Percentiles rank a stretch among this genome's conserved stretches.
Conservation (phyloP, 2,797 vertebrate genomes). For the Betta splendens region DNA sequence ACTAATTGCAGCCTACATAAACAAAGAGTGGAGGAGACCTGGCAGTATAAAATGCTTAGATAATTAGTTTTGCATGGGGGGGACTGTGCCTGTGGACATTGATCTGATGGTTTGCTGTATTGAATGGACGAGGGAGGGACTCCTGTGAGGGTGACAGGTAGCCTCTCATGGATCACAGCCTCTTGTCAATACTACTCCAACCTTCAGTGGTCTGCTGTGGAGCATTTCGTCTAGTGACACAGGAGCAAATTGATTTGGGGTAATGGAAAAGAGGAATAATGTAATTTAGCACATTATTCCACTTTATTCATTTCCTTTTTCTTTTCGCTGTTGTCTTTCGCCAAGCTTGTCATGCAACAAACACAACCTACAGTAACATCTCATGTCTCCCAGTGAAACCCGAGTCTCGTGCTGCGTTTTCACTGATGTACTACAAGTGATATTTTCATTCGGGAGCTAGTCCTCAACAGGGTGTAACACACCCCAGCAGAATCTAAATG, state of each 20-base stretch:
- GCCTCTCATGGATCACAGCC: slow-evolving; percentile 80
- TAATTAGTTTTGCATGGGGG: slow-evolving; percentile 82
- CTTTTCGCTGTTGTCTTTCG: slow-evolving; percentile 19
- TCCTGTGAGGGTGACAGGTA: slow-evolving; percentile 75
- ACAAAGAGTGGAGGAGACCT: slow-evolving; percentile 74
- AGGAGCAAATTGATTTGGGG: slow-evolving; percentile 70
- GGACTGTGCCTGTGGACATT: slow-evolving; percentile 70
- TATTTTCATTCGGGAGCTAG: slow-evolving; percentile 8
- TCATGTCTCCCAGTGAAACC: neutral
- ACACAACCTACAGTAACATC: slow-evolving; percentile 4
- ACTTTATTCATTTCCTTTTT: slow-evolving; percentile 18
- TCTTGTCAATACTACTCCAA: slow-evolving; percentile 67
- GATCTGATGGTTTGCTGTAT: slow-evolving; percentile 77
- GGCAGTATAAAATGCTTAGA: slow-evolving; percentile 76
- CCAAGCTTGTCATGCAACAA: slow-evolving; percentile 14
- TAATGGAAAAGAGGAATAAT: slow-evolving; percentile 52
- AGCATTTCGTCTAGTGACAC: slow-evolving; percentile 69
- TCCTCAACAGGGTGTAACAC: slow-evolving; percentile 19
- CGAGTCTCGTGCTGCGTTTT: slow-evolving; percentile 14
- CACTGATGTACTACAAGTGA: slow-evolving; percentile 5
- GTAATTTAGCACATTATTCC: slow-evolving; percentile 47
- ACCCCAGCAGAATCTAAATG: slow-evolving; percentile 54
- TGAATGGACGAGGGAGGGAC: slow-evolving; percentile 64
- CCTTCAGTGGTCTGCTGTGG: slow-evolving; percentile 59
- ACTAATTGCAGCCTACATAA: slow-evolving; percentile 85